A percentile compares a stretch with the other conserved stretches of the same genome.
Conservation (phyloP, 2,888 invertebrate species). For the Mesorhabditis belari region DNA sequence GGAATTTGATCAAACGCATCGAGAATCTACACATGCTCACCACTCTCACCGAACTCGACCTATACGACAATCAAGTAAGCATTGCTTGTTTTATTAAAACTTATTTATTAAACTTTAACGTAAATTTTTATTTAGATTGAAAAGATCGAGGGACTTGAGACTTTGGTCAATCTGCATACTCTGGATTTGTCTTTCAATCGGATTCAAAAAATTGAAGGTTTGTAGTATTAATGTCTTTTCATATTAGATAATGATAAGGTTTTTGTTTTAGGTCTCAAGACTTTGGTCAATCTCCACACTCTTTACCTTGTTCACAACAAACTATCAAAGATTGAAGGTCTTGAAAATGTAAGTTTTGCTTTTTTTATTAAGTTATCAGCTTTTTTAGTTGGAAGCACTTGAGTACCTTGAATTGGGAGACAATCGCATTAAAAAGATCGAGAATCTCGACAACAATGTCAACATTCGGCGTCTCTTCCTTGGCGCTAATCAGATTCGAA, state of each 20-base stretch:
- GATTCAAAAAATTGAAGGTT: conserved; percentile 55
- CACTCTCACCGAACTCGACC: conserved; percentile 74
- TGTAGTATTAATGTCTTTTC: not conserved
- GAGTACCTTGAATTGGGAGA: conserved; percentile 86
- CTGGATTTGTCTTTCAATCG: conserved; percentile 93
- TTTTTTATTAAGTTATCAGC: not conserved
- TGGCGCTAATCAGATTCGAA: conserved; percentile 88
- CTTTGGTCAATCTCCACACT: conserved; percentile 53
- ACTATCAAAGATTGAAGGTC: conserved; percentile 55
- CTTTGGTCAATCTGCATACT: conserved; percentile 79
- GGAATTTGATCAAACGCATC: conserved; percentile 91
- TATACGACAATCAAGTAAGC: conserved; percentile 88
- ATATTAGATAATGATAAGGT: not conserved
- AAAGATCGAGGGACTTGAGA: conserved; percentile 80
- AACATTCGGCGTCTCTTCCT: conserved; percentile 64
- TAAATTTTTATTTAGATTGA: conserved; percentile 7
- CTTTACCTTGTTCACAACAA: conserved; percentile 60
- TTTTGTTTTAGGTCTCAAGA: conserved; percentile 33
- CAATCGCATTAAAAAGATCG: conserved; percentile 68
- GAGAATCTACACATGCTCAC: conserved; percentile 74
- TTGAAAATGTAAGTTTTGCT: conserved; percentile 59
- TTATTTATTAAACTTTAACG: not conserved
- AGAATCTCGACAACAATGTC: conserved; percentile 23
- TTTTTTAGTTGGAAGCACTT: conserved; percentile 60
- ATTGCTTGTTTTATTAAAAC: not conserved